Percentiles rank a stretch among this genome's conserved stretches.
Conservation (phyloP, 2,113 vertebrate genomes). For the Perca schrenkii region DNA sequence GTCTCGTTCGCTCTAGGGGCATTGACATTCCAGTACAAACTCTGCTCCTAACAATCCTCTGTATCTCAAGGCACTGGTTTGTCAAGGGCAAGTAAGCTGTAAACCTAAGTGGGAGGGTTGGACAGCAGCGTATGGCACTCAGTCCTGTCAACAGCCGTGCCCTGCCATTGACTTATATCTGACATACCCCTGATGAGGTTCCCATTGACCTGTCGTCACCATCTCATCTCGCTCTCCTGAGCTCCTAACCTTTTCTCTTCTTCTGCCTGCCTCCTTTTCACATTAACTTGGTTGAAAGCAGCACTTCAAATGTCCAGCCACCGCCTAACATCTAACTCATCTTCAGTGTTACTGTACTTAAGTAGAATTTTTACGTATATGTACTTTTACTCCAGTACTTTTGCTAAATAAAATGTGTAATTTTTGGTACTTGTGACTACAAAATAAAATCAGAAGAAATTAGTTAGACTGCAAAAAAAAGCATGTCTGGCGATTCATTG, state of each 20-base stretch:
- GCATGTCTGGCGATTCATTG: too few relatives aligned
- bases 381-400: too few relatives aligned
- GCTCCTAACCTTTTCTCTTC: not conserved
- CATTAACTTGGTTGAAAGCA: not conserved
- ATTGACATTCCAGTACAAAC: not conserved
- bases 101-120: conserved; percentile 50
- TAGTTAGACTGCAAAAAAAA: too few relatives aligned
- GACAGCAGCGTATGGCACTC: conserved; percentile 10
- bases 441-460: too few relatives aligned
- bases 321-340: not conserved
- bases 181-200: conserved; percentile 43
- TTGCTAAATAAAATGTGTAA: too few relatives aligned
- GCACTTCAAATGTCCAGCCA: not conserved
- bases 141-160: conserved; percentile 28
- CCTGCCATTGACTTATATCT: conserved; percentile 51
- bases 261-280: not conserved
- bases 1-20: not conserved
- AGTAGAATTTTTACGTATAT: too few relatives aligned
- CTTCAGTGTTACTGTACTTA: too few relatives aligned
- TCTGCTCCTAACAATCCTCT: conserved; percentile 16
- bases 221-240: conserved; percentile 11
- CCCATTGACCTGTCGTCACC: conserved; percentile 33
- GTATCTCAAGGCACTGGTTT: conserved; percentile 22
- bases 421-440: too few relatives aligned
- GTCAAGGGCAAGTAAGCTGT: conserved; percentile 52